A percentile compares a stretch with the other conserved stretches of the same genome.
phyloP scores from a whole-genome alignment of 2,113 vertebrate species.

The Aspidoscelis tigris region DNA sequence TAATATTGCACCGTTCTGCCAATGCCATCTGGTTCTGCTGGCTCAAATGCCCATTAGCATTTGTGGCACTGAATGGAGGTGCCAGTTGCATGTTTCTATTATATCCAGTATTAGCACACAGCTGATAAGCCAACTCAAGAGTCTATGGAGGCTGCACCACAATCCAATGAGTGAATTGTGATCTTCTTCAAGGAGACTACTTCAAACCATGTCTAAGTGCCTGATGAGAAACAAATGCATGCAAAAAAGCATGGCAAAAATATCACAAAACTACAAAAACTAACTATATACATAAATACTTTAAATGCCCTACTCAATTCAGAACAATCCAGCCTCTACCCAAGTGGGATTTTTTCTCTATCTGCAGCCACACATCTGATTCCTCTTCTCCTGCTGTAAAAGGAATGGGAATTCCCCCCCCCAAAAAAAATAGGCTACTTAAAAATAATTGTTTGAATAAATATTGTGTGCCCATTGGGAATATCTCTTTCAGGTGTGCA shows the following conservation, averaged over 20 bases:
- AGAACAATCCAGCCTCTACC: too few relatives aligned
- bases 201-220: too few relatives aligned
- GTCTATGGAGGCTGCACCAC: not conserved
- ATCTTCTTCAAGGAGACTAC: too few relatives aligned
- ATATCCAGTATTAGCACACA: not conserved
- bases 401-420: conserved; percentile 24
- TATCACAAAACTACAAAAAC: too few relatives aligned
- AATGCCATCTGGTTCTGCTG: conserved; percentile 16
- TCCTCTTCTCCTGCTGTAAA: conserved; percentile 1
- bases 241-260: too few relatives aligned
- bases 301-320: too few relatives aligned
- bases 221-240: too few relatives aligned
- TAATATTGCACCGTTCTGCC: not conserved
- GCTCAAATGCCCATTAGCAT: conserved; percentile 14
- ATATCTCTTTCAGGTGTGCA: conserved; percentile 19
- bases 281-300: too few relatives aligned
- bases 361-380: too few relatives aligned
- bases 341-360: too few relatives aligned
- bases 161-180: too few relatives aligned
- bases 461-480: conserved; percentile 17
- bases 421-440: conserved; percentile 9
- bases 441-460: conserved; percentile 49
- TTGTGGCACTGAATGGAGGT: not conserved
- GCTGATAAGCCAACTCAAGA: not conserved
- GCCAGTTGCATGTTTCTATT: conserved; percentile 1